Evolutionary conservation across 2,113 vertebrate genomes (phyloP), one percentile per base, ranked within the genome.

Genomic region (Taxidea taxus): DNA sequence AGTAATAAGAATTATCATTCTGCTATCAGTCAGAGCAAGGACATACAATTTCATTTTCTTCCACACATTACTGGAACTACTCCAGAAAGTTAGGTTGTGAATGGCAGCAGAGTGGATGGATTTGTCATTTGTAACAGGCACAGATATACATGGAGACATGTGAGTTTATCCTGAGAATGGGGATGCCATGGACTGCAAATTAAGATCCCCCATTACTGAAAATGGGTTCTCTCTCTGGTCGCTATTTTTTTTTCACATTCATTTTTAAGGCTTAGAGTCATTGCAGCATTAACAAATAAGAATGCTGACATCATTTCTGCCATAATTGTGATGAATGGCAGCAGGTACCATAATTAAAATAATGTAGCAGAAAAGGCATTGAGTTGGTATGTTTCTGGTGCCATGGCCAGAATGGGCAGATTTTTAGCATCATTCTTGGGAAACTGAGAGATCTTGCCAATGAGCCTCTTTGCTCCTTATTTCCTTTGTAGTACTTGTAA

Each of bases 211-310:
- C 62, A 23, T 72, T 23, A 42, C 21, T 2, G 78, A 77, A 54
- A 37, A 78, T 8, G 77, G 75, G 31, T 23, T 34, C 90, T 44
- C 74, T 49, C 47, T 97, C 74, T 2, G 44, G 90, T 91, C 91
- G 78, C 83, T 87, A 29, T 49, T 88, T 70, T 68, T 94, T 34
- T 94, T 95, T 42, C 94, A 96, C 78, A 80, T 68, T 66, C 12
- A 29, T 91, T 90, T 95, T 98, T 98, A 99, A 99, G 98, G 98
- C 98, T 98, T 98, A 37, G 90, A 92, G 98, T 91, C 82, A 93
- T 31, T 34, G 93, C 78, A 75, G 95, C 96, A 98, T 64, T 98
- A 98, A 91, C 96, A 97, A 98, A 98, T 94, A 97, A 97, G 75
- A 98, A 98, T 49, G 0, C 96, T 95, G 85, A 97, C 97, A 70